phyloP scores from a whole-genome alignment of 1,140 invertebrate species.

The Hydropsyche tenuis region DNA sequence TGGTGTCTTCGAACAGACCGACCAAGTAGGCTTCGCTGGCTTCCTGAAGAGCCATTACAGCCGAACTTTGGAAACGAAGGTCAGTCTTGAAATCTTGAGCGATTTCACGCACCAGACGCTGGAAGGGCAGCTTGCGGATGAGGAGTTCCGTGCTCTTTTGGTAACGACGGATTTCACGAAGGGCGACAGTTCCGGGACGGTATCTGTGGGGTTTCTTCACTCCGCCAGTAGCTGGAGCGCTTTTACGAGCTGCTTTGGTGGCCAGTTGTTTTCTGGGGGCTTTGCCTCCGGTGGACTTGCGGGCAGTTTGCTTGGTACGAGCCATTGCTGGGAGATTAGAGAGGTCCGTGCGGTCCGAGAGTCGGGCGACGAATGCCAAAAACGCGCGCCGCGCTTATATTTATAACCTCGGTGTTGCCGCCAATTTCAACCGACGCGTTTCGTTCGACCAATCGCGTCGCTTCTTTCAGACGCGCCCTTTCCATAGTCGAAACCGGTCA shows the following conservation, averaged over 20 bases:
- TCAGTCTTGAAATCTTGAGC: constrained; percentile 85
- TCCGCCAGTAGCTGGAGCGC: constrained; percentile 74
- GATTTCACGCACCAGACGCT: constrained; percentile 74
- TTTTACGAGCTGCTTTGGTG: constrained; percentile 81
- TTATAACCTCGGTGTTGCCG: too few relatives aligned
- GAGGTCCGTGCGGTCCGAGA: too few relatives aligned
- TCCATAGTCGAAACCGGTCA: too few relatives aligned
- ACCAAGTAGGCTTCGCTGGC: constrained; percentile 29
- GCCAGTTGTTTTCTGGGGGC: constrained; percentile 87
- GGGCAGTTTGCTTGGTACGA: constrained; percentile 88
- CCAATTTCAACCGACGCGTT: too few relatives aligned
- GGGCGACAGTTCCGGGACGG: constrained; percentile 82
- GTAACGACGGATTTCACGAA: constrained; percentile 85
- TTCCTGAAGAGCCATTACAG: constrained; percentile 80
- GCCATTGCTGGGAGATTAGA: too few relatives aligned
- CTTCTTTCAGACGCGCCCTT: too few relatives aligned
- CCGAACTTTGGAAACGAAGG: constrained; percentile 80
- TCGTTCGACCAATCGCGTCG: too few relatives aligned
- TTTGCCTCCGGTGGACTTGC: constrained; percentile 86
- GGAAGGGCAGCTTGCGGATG: constrained; percentile 85
- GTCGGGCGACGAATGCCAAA: too few relatives aligned
- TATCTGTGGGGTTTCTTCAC: constrained; percentile 80
- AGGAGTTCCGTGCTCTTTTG: constrained; percentile 83
- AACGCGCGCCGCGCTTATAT: too few relatives aligned
- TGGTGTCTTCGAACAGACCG: not conserved